Conservation (phyloP, 1,140 invertebrate species). For the Caenorhabditis elegans region WBcel235 BX284603.4:6756501-6757000, state of each 20-base stretch:
- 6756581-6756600: conserved; percentile 12
- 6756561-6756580: conserved; percentile 49
- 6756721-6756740: conserved; percentile 46
- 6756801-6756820: conserved; percentile 42
- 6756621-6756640: conserved; percentile 37
- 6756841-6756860: conserved; percentile 38
- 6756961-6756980: conserved; percentile 45
- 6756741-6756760: conserved; percentile 49
- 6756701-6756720: background rate
- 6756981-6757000: conserved; percentile 41
- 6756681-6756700: conserved; percentile 58
- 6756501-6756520: background rate
- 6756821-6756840: conserved; percentile 40
- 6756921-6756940: conserved; percentile 55
- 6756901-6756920: background rate
- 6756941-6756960: conserved; percentile 53
- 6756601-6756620: background rate
- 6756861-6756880: conserved; percentile 49
- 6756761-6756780: background rate
- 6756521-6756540: conserved; percentile 42
- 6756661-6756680: conserved; percentile 51
- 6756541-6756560: conserved; percentile 35
- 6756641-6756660: conserved; percentile 34
- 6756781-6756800: conserved; percentile 37
- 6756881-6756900: background rate